phyloP scores from a whole-genome alignment of 2,888 invertebrate species.

The Kuschelorhynchus macadamiae region DNA sequence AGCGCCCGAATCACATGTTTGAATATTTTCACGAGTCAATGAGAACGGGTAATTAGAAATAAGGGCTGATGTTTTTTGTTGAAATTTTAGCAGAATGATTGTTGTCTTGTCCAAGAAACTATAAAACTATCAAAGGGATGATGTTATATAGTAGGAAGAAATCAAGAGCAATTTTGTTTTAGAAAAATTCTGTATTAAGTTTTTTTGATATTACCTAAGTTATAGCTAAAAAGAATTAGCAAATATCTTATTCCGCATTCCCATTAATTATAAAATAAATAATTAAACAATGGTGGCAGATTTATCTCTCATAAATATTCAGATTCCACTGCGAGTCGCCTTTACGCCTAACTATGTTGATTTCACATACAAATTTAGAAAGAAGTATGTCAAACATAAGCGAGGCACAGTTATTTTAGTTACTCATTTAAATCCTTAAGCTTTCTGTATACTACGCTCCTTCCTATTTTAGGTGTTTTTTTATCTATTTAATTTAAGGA shows the following conservation, averaged over 20 bases:
- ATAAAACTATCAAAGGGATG: too few relatives aligned
- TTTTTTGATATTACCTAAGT: too few relatives aligned
- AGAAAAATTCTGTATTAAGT: too few relatives aligned
- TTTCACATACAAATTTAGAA: slow-evolving; percentile 38
- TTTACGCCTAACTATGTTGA: slow-evolving; percentile 30
- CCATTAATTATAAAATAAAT: slow-evolving; percentile 29
- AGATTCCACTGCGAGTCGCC: slow-evolving; percentile 27
- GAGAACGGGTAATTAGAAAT: too few relatives aligned
- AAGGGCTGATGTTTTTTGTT: too few relatives aligned
- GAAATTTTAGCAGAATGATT: too few relatives aligned
- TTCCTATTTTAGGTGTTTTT: not conserved
- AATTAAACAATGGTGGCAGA: slow-evolving; percentile 32
- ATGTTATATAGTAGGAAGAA: too few relatives aligned
- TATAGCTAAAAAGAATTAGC: too few relatives aligned
- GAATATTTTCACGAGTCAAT: too few relatives aligned
- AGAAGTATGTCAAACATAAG: slow-evolving; percentile 33
- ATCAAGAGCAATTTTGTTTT: too few relatives aligned
- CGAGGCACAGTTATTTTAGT: slow-evolving; percentile 9
- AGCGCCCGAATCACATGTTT: too few relatives aligned
- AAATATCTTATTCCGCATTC: slow-evolving; percentile 28
- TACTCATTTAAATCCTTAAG: slow-evolving; percentile 2
- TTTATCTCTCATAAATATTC: slow-evolving; percentile 31
- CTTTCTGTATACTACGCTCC: not conserved
- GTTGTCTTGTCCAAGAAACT: too few relatives aligned
- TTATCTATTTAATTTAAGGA: not conserved